Base-by-base conservation (phyloP, 2,113 vertebrate species). In the Pseudopodoces humilis region DNA sequence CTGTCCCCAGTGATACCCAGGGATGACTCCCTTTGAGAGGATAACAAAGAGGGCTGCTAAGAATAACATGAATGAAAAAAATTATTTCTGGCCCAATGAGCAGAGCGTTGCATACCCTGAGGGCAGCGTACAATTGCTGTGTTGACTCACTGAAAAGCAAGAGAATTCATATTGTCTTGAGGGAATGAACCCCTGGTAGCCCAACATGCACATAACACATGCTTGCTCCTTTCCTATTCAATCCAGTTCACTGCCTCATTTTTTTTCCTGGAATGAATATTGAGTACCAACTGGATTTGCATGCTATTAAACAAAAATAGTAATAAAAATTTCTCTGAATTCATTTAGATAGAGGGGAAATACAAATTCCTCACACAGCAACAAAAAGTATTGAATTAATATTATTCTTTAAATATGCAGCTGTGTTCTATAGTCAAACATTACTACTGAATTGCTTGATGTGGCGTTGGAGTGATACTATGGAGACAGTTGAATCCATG, bases 61-160 rank as follows among this genome's bases (percentile, higher is more conserved):
- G 67, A 90, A 90, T 78, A 91, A 85, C 56, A 75, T 83, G 88
- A 94, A 94, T 88, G 65, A 88, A 96, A 88, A 85, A 63, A 55
- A 60, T 22, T 47, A 83, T 53, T 93, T 94, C 72, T 92, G 37
- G 35, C 64, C 28, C 65, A 79, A 17, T 47, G 65, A 94, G 35
- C 46, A 93, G 58, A 67, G 50, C 68, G 59, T n/a, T 11, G 4
- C 33, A 77, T 74, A 83, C 71, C 92, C 64, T 27, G 13, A 86
- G 68, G 85, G 41, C 41, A 56, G 64, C 30, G 23, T 27, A 81
- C 56, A 96, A 44, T 52, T 67, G 35, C 64, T 63, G 12, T 60
- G 44, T 88, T 86, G 75, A 86, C 52, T 93, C 52, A 59, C 18
- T 77, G 59, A 88, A 92, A 96, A 92, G 44, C 59, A 86, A 71